Conservation (phyloP, 2,797 vertebrate species). For the Hapalemur alaotrensis region DNA sequence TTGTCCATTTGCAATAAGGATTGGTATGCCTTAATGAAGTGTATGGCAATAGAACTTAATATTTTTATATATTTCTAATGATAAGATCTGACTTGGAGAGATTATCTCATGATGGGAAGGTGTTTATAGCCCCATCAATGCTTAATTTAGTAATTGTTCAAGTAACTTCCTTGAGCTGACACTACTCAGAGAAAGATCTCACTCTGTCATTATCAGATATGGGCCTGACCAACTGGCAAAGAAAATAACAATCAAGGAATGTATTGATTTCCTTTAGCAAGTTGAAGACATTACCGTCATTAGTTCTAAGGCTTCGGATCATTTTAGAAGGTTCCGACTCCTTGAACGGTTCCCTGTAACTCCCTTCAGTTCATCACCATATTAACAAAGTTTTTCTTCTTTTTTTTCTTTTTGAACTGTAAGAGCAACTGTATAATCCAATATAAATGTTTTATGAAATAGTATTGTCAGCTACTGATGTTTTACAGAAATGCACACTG, state of each 20-base stretch:
- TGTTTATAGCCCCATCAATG: conserved; percentile 52
- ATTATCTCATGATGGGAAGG: conserved; percentile 8
- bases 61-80: conserved; percentile 47
- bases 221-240: background rate
- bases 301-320: background rate
- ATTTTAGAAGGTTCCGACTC: conserved; percentile 25
- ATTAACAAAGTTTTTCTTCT: conserved; percentile 31
- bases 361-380: conserved; percentile 41
- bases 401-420: background rate
- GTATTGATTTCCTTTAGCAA: conserved; percentile 55
- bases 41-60: conserved; percentile 31
- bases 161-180: background rate
- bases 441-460: conserved; percentile 68
- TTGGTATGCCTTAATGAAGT: conserved; percentile 58
- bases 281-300: conserved; percentile 39
- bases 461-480: conserved; percentile 54
- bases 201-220: conserved; percentile 50
- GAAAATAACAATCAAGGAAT: conserved; percentile 40
- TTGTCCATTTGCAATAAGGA: background rate
- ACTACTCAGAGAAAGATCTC: background rate
- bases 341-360: conserved; percentile 5
- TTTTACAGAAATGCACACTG: background rate
- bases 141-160: conserved; percentile 5
- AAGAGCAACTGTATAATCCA: conserved; percentile 44
- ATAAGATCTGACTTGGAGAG: conserved; percentile 58